Percentiles rank a stretch among this genome's conserved stretches.
These are phyloP conservation scores for Syngnathus rostellatus DNA, from an alignment of 2,797 vertebrate species.

Conservation along the genomic window DNA sequence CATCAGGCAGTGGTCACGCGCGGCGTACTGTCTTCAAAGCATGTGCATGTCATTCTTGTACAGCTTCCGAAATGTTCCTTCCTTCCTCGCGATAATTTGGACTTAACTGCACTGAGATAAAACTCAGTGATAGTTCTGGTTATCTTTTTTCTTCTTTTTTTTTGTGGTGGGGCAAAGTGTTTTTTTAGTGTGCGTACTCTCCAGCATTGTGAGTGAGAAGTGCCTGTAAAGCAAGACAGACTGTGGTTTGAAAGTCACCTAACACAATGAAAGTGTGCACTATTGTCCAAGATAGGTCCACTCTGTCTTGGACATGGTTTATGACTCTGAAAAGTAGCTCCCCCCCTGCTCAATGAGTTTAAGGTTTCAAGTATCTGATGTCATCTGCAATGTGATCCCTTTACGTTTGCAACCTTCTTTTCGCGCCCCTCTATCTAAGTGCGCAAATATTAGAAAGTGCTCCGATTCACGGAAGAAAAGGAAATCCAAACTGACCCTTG, in stretches of 20 bases:
- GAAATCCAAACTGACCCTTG: conserved; percentile 9
- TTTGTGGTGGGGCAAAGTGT: not conserved
- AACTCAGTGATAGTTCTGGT: conserved; percentile 17
- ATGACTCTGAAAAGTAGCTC: not conserved
- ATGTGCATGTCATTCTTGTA: conserved; percentile 39
- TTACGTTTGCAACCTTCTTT: not conserved
- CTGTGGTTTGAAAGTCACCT: not conserved
- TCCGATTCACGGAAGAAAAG: conserved; percentile 7
- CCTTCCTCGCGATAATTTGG: conserved; percentile 20
- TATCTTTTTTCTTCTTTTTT: not conserved
- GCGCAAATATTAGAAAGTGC: conserved; percentile 9
- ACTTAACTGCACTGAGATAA: conserved; percentile 8
- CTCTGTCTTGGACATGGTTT: not conserved
- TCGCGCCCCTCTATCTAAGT: not conserved
- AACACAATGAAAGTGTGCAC: not conserved
- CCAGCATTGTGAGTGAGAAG: not conserved
- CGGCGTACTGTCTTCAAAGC: conserved; percentile 17
- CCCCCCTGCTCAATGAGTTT: conserved; percentile 3
- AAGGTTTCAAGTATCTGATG: conserved; percentile 11
- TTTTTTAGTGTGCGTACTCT: not conserved
- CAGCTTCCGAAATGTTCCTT: conserved; percentile 29
- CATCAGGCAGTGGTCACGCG: conserved; percentile 23
- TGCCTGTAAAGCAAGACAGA: not conserved
- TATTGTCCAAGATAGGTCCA: not conserved
- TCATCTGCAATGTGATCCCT: conserved; percentile 6